These are phyloP conservation scores for Hapalemur alaotrensis DNA, from an alignment of 2,797 vertebrate genomes.

Conservation along the genomic window DNA sequence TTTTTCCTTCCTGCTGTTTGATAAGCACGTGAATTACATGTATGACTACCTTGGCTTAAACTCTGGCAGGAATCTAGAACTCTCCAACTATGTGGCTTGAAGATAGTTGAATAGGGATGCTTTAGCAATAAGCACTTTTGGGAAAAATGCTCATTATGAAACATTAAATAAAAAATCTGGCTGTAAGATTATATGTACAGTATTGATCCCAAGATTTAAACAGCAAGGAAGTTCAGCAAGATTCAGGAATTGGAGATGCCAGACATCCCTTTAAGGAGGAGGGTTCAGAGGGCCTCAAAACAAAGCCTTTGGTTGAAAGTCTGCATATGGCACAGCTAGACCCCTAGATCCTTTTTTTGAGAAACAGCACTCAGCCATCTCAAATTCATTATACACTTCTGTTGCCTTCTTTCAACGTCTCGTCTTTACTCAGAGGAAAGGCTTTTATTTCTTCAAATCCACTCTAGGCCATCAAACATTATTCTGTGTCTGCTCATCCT, in stretches of 20 bases:
- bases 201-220: neutral
- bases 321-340: neutral
- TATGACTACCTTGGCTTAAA: neutral
- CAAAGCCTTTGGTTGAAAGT: neutral
- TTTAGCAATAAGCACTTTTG: conserved; percentile 15
- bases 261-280: neutral
- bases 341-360: neutral
- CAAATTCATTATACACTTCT: neutral
- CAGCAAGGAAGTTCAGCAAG: neutral
- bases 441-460: neutral
- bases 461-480: neutral
- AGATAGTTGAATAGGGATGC: neutral
- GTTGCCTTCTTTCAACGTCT: neutral
- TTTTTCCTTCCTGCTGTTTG: neutral
- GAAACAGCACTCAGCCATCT: neutral
- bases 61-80: neutral
- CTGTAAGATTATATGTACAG: neutral
- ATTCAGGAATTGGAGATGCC: neutral
- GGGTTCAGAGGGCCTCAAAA: neutral
- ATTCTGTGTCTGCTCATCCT: neutral
- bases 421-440: neutral
- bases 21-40: neutral
- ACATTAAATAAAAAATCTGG: neutral
- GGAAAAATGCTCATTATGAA: neutral
- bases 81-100: neutral